Conservation (phyloP, 2,113 vertebrate genomes). For the Dendropsophus ebraccatus region DNA sequence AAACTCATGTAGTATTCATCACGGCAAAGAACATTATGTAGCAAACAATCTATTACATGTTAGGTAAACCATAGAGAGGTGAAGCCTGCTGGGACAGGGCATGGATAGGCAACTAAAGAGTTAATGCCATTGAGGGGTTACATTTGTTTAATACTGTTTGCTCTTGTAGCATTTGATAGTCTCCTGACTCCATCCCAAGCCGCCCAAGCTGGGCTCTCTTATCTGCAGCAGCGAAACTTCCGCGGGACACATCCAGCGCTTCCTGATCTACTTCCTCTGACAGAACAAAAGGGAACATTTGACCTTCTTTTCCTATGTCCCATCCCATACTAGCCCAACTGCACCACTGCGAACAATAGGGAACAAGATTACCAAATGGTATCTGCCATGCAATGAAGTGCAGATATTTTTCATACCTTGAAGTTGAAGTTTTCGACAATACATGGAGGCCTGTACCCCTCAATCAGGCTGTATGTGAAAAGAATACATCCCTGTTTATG, state of each 20-base stretch:
- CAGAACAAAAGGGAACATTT: slow-evolving; percentile 50
- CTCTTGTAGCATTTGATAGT: not conserved
- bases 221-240: slow-evolving; percentile 47
- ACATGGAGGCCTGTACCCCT: not conserved
- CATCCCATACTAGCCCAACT: not conserved
- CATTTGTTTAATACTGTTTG: slow-evolving; percentile 42
- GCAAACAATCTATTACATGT: too few species aligned
- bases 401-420: not conserved
- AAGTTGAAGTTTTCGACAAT: not conserved
- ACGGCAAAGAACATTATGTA: not conserved
- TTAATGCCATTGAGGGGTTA: not conserved
- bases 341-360: slow-evolving; percentile 10
- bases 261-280: slow-evolving; percentile 54
- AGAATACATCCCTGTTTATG: not conserved
- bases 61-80: too few species aligned
- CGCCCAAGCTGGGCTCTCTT: slow-evolving; percentile 18
- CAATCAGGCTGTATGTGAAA: not conserved
- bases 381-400: not conserved
- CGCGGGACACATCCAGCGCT: slow-evolving; percentile 47
- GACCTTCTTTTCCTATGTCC: slow-evolving; percentile 30
- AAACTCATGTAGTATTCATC: not conserved
- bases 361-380: not conserved
- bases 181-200: slow-evolving; percentile 20
- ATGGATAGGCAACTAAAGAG: not conserved
- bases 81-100: too few species aligned